These are phyloP conservation scores for Hypotaenidia okinawae DNA, from an alignment of 2,797 vertebrate genomes.

Conservation along the genomic window DNA sequence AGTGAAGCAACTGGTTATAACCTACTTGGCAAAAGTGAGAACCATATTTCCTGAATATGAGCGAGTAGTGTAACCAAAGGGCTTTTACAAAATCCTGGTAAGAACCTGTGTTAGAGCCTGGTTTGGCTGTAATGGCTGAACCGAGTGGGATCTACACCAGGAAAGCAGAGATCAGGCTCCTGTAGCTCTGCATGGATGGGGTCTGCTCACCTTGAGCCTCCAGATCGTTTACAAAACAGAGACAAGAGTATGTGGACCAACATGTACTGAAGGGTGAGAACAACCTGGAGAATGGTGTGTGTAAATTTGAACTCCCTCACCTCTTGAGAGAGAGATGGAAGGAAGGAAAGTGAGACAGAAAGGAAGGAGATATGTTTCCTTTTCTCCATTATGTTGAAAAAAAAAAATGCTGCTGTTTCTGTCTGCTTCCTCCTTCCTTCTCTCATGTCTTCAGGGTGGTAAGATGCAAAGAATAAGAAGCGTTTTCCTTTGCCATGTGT, in stretches of 20 bases:
- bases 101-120: not conserved
- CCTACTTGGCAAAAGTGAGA: not conserved
- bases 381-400: not conserved
- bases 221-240: not conserved
- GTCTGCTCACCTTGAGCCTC: not conserved
- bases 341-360: conserved; percentile 17
- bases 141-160: not conserved
- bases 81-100: not conserved
- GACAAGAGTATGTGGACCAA: not conserved
- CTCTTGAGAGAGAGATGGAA: not conserved
- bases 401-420: not conserved
- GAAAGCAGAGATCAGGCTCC: not conserved
- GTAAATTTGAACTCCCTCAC: not conserved
- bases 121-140: not conserved
- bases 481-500: not conserved
- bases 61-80: not conserved
- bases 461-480: not conserved
- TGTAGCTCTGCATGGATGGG: not conserved
- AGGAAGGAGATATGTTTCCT: not conserved
- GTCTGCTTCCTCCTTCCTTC: not conserved
- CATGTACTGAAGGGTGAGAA: not conserved
- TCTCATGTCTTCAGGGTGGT: not conserved
- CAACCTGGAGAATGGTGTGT: not conserved
- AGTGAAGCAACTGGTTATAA: not conserved
- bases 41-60: not conserved